A percentile compares a stretch with the other conserved stretches of the same genome.
These are phyloP conservation scores for Sebastes iracundus DNA, from an alignment of 2,797 vertebrate species.

Conservation along the genomic window DNA sequence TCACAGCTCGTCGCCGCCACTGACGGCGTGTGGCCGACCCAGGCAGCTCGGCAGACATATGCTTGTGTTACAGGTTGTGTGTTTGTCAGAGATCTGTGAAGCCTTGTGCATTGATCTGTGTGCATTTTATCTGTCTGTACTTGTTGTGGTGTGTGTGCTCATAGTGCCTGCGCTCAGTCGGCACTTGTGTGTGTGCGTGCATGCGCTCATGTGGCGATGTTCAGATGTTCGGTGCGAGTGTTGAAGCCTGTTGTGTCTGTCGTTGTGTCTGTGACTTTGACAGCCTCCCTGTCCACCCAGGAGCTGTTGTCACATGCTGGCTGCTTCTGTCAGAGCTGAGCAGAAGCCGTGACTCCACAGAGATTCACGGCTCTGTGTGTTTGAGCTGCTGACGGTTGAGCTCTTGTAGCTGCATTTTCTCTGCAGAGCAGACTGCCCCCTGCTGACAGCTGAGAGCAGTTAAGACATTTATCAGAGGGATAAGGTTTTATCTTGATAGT, in stretches of 20 bases:
- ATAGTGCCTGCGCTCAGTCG: background rate
- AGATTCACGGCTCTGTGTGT: constrained; percentile 43
- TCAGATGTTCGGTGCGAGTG: constrained; percentile 25
- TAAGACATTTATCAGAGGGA: background rate
- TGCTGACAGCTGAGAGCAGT: constrained; percentile 25
- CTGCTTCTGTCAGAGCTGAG: constrained; percentile 67
- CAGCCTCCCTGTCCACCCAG: constrained; percentile 52
- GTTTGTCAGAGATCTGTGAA: constrained; percentile 1
- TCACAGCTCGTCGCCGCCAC: constrained; percentile 48
- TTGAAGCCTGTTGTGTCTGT: constrained; percentile 39
- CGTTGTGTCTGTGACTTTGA: constrained; percentile 48
- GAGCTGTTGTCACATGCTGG: constrained; percentile 70
- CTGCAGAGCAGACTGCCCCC: constrained; percentile 41
- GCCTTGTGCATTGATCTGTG: constrained; percentile 12
- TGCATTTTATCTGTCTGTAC: background rate
- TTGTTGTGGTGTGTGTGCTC: background rate
- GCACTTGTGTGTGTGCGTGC: background rate
- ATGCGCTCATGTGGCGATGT: constrained; percentile 17
- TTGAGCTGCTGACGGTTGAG: constrained; percentile 10
- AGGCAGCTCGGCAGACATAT: constrained; percentile 30
- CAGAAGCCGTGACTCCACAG: constrained; percentile 52
- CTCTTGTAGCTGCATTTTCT: constrained; percentile 13
- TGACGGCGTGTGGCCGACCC: constrained; percentile 42
- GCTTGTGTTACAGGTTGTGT: constrained; percentile 23
- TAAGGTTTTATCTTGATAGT: background rate